A percentile compares a stretch with the other conserved stretches of the same genome.
These are phyloP conservation scores for Pedionomus torquatus DNA, from an alignment of 2,113 vertebrate genomes.

Conservation along the genomic window DNA sequence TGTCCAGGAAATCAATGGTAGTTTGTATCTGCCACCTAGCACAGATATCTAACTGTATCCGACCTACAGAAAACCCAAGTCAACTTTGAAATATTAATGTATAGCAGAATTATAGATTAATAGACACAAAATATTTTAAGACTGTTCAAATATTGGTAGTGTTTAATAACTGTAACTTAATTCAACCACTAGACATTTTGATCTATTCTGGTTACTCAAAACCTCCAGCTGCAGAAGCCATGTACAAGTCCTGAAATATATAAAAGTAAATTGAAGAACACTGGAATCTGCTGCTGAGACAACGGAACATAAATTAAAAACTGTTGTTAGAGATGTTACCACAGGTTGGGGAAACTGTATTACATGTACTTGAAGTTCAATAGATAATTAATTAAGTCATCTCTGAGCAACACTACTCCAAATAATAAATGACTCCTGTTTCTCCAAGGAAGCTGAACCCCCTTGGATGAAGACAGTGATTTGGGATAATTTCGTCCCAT, in stretches of 20 bases:
- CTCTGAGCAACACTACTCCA: neutral
- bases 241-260: neutral
- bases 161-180: neutral
- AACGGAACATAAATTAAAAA: neutral
- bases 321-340: neutral
- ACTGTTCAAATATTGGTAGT: neutral
- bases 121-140: neutral
- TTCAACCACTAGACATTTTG: neutral
- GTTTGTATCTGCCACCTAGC: neutral
- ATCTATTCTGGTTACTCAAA: neutral
- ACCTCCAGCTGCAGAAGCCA: neutral
- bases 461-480: neutral
- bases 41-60: neutral
- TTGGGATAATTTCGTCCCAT: neutral
- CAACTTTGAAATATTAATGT: neutral
- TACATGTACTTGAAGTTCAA: neutral
- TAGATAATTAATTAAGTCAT: neutral
- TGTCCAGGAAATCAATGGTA: neutral
- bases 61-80: neutral
- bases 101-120: neutral
- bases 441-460: neutral
- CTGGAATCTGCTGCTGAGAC: neutral
- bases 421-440: neutral
- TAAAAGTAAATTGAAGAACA: neutral
- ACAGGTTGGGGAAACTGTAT: neutral